These are phyloP conservation scores for Origma solitaria DNA, from an alignment of 2,113 vertebrate genomes.

Conservation along the genomic window DNA sequence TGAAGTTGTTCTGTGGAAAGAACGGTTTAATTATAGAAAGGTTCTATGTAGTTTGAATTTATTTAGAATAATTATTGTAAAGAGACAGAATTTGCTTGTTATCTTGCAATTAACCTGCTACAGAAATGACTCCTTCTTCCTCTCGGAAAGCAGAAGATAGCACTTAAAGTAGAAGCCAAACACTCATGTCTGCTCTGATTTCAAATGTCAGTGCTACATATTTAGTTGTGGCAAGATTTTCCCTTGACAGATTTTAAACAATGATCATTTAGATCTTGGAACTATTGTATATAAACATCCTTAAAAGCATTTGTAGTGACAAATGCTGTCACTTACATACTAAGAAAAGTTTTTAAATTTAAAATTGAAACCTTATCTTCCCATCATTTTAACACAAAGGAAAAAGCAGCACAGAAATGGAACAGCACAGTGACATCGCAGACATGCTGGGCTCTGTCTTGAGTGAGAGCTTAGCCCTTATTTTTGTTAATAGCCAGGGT, in stretches of 20 bases:
- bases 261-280: slow-evolving; percentile 57
- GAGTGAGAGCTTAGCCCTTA: neutral
- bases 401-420: neutral
- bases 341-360: slow-evolving; percentile 24
- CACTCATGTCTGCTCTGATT: neutral
- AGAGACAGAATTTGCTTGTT: slow-evolving; percentile 19
- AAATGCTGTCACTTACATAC: slow-evolving; percentile 41
- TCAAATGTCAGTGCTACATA: slow-evolving; percentile 32
- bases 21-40: slow-evolving; percentile 19
- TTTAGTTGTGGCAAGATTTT: slow-evolving; percentile 40
- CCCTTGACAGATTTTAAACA: slow-evolving; percentile 53
- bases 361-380: slow-evolving; percentile 42
- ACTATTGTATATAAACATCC: slow-evolving; percentile 42
- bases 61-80: slow-evolving; percentile 37
- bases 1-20: neutral
- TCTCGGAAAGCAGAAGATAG: neutral
- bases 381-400: neutral
- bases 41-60: slow-evolving; percentile 6
- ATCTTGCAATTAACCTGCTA: slow-evolving; percentile 48
- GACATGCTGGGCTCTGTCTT: neutral
- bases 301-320: slow-evolving; percentile 28
- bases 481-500: neutral
- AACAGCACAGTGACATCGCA: neutral
- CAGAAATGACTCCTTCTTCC: slow-evolving; percentile 1
- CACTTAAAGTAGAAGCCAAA: slow-evolving; percentile 16